Percentiles rank a stretch among this genome's conserved stretches.
Conservation (phyloP, 37 sponge, comb jelly and placozoan species). For the Bolinopsis microptera region DNA sequence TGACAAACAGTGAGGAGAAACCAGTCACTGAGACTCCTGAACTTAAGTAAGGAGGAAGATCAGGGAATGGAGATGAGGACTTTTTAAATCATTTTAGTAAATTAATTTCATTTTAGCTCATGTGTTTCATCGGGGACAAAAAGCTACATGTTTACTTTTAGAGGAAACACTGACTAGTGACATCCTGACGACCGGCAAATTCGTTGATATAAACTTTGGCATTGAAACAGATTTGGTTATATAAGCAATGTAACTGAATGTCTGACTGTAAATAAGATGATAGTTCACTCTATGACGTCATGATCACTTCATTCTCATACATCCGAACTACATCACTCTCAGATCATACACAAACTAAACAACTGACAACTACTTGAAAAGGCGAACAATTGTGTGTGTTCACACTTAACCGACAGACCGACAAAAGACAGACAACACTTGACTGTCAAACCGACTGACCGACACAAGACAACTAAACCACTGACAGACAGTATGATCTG, state of each 20-base stretch:
- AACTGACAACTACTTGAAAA: not conserved
- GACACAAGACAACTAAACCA: conserved; percentile 2
- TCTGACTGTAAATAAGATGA: too few relatives aligned
- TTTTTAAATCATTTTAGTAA: conserved; percentile 2
- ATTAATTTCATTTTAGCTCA: not conserved
- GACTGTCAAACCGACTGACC: not conserved
- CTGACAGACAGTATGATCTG: too few relatives aligned
- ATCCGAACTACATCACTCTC: not conserved
- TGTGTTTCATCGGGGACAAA: too few relatives aligned
- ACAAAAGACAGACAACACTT: not conserved
- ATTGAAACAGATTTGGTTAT: too few relatives aligned
- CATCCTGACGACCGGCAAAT: too few relatives aligned
- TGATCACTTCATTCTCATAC: not conserved
- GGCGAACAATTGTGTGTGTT: not conserved
- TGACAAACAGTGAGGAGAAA: not conserved
- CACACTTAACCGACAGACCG: not conserved
- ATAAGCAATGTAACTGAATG: too few relatives aligned
- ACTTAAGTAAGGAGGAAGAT: not conserved
- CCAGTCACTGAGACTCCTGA: not conserved
- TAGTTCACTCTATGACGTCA: not conserved
- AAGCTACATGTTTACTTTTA: too few relatives aligned
- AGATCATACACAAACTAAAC: not conserved
- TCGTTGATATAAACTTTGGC: too few relatives aligned
- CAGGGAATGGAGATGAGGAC: not conserved
- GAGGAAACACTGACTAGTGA: too few relatives aligned